A percentile compares a stretch with the other conserved stretches of the same genome.
phyloP scores from a whole-genome alignment of 2,888 invertebrate species.

The Allygus modestus region DNA sequence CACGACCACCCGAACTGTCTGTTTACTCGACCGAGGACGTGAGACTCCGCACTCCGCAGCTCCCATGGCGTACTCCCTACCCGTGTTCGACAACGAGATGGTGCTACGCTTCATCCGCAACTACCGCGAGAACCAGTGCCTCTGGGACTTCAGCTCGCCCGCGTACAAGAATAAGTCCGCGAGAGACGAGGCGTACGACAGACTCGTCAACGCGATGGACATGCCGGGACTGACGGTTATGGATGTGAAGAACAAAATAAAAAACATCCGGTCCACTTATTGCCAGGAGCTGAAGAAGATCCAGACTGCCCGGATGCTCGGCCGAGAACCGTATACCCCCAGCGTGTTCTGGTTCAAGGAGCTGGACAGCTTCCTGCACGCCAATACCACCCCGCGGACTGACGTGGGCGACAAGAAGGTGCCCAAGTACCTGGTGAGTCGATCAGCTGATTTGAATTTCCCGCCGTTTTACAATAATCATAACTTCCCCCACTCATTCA shows the following conservation, averaged over 20 bases:
- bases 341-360: slow-evolving; percentile 62
- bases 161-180: slow-evolving; percentile 62
- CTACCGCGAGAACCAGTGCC: slow-evolving; percentile 61
- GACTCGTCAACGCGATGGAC: slow-evolving; percentile 59
- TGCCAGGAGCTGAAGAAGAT: slow-evolving; percentile 65
- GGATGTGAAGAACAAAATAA: slow-evolving; percentile 65
- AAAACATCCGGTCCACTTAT: slow-evolving; percentile 63
- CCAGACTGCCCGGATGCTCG: slow-evolving; percentile 55
- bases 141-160: slow-evolving; percentile 62
- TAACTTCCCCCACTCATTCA: slow-evolving; percentile 22
- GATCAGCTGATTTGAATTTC: slow-evolving; percentile 49
- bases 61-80: slow-evolving; percentile 21
- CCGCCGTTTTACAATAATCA: slow-evolving; percentile 54
- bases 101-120: slow-evolving; percentile 58
- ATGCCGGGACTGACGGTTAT: slow-evolving; percentile 57
- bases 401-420: slow-evolving; percentile 48
- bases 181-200: slow-evolving; percentile 59
- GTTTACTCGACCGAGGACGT: background rate
- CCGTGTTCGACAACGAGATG: slow-evolving; percentile 58
- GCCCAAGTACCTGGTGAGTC: slow-evolving; percentile 62
- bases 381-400: slow-evolving; percentile 52
- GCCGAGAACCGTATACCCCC: slow-evolving; percentile 46
- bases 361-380: slow-evolving; percentile 58
- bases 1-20: background rate
- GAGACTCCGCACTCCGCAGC: background rate